Percentiles rank a stretch among this genome's conserved stretches.
phyloP scores from a whole-genome alignment of 2,888 invertebrate genomes.

The Agrotis exclamationis region DNA sequence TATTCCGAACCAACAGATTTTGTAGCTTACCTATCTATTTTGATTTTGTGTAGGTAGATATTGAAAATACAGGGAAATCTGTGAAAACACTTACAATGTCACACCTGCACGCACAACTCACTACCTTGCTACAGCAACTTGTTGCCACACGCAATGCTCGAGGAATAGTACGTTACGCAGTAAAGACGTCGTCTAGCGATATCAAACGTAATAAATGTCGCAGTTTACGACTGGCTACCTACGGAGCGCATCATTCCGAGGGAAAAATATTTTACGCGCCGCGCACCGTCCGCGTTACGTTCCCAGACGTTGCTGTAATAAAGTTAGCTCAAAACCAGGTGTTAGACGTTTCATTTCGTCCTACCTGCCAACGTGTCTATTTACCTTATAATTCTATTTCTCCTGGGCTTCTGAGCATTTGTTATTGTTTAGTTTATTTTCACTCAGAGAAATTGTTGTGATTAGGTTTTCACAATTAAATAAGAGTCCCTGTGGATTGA shows the following conservation, averaged over 20 bases:
- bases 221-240: constrained; percentile 79
- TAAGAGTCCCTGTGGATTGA: background rate
- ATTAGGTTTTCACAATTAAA: constrained; percentile 35
- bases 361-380: constrained; percentile 32
- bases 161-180: constrained; percentile 53
- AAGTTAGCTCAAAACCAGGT: constrained; percentile 78
- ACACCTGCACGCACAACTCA: constrained; percentile 36
- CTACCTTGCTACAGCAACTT: constrained; percentile 65
- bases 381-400: constrained; percentile 48
- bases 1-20: background rate
- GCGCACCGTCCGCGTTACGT: constrained; percentile 57
- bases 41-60: background rate
- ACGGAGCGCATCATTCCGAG: constrained; percentile 72
- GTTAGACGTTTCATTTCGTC: constrained; percentile 74
- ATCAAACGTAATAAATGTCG: constrained; percentile 83
- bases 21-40: too few relatives aligned
- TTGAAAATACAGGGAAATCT: background rate
- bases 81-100: constrained; percentile 2
- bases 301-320: constrained; percentile 75
- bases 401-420: background rate
- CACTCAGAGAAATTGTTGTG: background rate
- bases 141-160: constrained; percentile 66
- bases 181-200: constrained; percentile 71
- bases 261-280: constrained; percentile 77
- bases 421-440: constrained; percentile 30